phyloP scores from a whole-genome alignment of 2,113 vertebrate species.

The Dolichallabes microphthalmus region DNA sequence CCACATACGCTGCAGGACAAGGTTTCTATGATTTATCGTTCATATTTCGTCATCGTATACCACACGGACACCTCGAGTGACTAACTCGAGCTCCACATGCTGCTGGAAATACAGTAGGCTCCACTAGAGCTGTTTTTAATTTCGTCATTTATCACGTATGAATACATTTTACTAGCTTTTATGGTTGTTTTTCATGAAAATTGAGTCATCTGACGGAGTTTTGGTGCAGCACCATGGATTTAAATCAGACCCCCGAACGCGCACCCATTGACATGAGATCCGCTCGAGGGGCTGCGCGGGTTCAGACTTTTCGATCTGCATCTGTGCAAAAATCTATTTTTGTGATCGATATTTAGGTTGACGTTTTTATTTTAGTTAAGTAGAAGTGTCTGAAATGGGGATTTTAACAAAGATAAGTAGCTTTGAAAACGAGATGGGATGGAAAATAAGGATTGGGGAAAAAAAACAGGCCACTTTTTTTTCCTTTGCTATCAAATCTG shows the following conservation, averaged over 20 bases:
- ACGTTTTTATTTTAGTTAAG: constrained; percentile 4
- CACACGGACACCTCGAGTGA: constrained; percentile 33
- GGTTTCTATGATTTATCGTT: constrained; percentile 36
- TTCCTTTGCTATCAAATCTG: not conserved
- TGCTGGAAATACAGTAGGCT: constrained; percentile 7
- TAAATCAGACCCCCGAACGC: not conserved
- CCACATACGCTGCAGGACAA: constrained; percentile 14
- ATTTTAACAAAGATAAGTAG: not conserved
- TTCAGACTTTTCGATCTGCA: not conserved
- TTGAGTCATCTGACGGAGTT: not conserved
- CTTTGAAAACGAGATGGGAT: not conserved
- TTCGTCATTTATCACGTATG: not conserved
- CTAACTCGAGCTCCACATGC: constrained; percentile 27
- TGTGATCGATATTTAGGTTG: not conserved
- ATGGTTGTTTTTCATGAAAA: constrained; percentile 10
- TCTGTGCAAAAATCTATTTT: not conserved
- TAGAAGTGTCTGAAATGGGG: not conserved
- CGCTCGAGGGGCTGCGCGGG: not conserved
- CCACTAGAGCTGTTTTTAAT: not conserved
- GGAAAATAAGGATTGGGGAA: not conserved
- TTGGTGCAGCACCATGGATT: not conserved
- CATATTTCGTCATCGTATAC: constrained; percentile 9
- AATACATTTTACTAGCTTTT: constrained; percentile 5
- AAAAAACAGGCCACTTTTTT: not conserved
- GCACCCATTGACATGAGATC: not conserved